Evolutionary conservation across 2,888 invertebrate species (phyloP).

Genomic region (Gandaritis pyraliata): DNA sequence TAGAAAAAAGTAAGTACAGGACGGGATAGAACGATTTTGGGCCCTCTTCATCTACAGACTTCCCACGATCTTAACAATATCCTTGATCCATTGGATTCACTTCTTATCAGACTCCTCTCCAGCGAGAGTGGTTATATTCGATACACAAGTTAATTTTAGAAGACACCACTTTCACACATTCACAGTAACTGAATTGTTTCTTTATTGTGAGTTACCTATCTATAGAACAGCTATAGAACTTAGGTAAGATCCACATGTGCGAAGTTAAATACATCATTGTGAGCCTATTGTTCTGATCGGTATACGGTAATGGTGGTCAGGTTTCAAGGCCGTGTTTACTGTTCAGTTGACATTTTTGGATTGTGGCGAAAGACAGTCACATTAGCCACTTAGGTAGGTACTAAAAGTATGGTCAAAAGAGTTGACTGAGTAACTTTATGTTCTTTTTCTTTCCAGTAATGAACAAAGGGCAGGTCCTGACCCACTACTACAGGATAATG

Average conservation of each 20-base stretch:
- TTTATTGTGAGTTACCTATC: conserved; percentile 20
- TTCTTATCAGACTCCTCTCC: not conserved
- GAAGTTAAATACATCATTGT: conserved; percentile 38
- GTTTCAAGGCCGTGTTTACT: conserved; percentile 31
- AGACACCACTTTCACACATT: conserved; percentile 30
- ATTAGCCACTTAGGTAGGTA: too few species aligned
- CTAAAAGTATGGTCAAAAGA: too few species aligned
- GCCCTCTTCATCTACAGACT: too few species aligned
- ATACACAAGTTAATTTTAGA: not conserved
- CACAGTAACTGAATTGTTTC: conserved; percentile 20
- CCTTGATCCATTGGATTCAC: too few species aligned
- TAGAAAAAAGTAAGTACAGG: too few species aligned
- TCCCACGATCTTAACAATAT: too few species aligned
- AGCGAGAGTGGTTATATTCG: not conserved
- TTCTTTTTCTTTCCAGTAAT: conserved; percentile 88
- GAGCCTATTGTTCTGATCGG: conserved; percentile 38
- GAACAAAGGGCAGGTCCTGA: conserved; percentile 97
- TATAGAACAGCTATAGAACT: not conserved
- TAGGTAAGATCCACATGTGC: conserved; percentile 15
- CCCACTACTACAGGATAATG: conserved; percentile 97
- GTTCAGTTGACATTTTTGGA: conserved; percentile 11
- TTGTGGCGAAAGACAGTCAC: conserved; percentile 1
- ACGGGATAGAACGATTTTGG: too few species aligned
- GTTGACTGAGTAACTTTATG: too few species aligned
- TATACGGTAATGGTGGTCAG: conserved; percentile 27